Evolutionary conservation across 2,888 invertebrate genomes (phyloP), one percentile per base, ranked within the genome.

Genomic region (Dugesia japonica): DNA sequence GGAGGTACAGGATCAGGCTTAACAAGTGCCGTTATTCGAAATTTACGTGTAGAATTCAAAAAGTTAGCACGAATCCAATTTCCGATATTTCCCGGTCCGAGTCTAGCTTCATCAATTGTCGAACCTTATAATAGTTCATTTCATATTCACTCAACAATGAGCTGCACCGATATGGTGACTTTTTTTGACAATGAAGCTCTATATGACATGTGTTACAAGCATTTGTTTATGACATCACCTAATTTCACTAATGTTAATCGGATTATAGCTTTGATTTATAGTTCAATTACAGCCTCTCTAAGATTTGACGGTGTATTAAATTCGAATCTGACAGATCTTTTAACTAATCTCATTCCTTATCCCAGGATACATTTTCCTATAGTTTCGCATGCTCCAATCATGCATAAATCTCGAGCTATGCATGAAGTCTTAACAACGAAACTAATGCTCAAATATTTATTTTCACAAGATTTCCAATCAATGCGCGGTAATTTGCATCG

Each of bases 91-190:
- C 74, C 74, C 4, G 33, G 28, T 9, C 42, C 42, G 1, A 27
- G 38, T 33, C 81, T 83, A n/a, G 77, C 79, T 9, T 76, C 79
- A 13, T 77, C 79, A 15, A 77, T 79, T 17, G 79, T 79, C n/a
- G 78, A 79, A 28, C 79, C 79, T 0, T 93, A 93, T 89, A 93
- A 93, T 87, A 92, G 92, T 0, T 92, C 93, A 7, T 80, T 93
- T 82, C 92, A 92, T 82, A 93, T 93, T 79, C 93, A 93, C 87
- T 93, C 93, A 74, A 93, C 93, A 78, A 79, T 86, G 78, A 92
- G 92, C 85, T 92, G 92, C 86, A 91, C 91, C 0, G 92, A 93
- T 87, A 92, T 92, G 85, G 92, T 92, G 20, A 72, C 77, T 28
- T 42, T 78, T 28, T 42, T 79, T 28, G 80, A 80, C 38, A 80